Evolutionary conservation across 2,797 vertebrate genomes (phyloP).

Genomic region (Danio albolineatus): DNA sequence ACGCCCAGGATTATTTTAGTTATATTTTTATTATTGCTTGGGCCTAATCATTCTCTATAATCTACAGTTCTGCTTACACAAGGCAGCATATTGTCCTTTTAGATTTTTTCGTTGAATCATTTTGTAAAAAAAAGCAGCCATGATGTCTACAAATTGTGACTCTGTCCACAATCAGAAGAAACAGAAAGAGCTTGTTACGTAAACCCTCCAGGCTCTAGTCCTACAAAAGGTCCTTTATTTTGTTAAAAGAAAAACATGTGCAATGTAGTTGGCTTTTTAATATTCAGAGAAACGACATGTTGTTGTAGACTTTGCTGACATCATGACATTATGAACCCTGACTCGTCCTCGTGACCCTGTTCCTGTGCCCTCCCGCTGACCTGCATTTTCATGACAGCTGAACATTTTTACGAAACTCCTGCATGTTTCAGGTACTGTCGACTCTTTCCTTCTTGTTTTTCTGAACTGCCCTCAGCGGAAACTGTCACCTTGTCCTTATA

Average conservation of each 20-base stretch:
- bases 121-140: background rate
- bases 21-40: too few species aligned
- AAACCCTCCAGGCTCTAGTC: background rate
- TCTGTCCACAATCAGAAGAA: background rate
- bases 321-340: conserved; percentile 35
- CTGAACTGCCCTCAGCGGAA: conserved; percentile 2
- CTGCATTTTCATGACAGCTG: conserved; percentile 67
- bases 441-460: conserved; percentile 50
- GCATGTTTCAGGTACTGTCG: conserved; percentile 63
- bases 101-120: background rate
- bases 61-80: background rate
- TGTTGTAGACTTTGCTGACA: conserved; percentile 62
- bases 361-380: background rate
- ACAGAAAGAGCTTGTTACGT: background rate
- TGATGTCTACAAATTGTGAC: background rate
- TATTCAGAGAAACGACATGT: conserved; percentile 55
- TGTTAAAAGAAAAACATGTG: conserved; percentile 32
- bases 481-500: conserved; percentile 39
- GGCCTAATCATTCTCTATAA: background rate
- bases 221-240: background rate
- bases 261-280: conserved; percentile 54
- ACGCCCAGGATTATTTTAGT: too few species aligned
- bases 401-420: conserved; percentile 72
- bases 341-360: background rate
- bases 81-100: background rate